A percentile compares a stretch with the other conserved stretches of the same genome.
These are phyloP conservation scores for Trichogramma evanescens DNA, from an alignment of 2,888 invertebrate species.

Conservation along the genomic window DNA sequence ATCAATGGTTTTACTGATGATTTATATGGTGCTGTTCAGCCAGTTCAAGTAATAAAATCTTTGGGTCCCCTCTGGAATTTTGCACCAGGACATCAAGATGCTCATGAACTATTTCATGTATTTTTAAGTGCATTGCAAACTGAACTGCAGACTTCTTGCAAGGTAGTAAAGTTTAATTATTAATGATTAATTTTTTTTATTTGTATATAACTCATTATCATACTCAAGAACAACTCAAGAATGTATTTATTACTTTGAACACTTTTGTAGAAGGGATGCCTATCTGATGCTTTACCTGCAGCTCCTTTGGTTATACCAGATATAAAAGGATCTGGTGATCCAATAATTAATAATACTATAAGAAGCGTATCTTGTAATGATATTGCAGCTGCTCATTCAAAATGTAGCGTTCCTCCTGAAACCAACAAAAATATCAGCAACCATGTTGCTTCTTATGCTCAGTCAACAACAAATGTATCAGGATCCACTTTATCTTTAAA, in stretches of 20 bases:
- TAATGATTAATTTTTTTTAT: background rate
- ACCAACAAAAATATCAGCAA: constrained; percentile 32
- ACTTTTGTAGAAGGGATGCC: constrained; percentile 57
- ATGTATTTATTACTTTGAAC: background rate
- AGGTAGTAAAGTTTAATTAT: constrained; percentile 44
- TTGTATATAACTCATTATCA: constrained; percentile 7
- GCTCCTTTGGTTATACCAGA: constrained; percentile 27
- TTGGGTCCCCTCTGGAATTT: constrained; percentile 77
- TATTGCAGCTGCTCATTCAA: constrained; percentile 32
- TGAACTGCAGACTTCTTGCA: constrained; percentile 61
- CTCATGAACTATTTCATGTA: constrained; percentile 87
- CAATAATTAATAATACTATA: constrained; percentile 24
- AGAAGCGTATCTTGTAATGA: constrained; percentile 43
- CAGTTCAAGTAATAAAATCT: constrained; percentile 51
- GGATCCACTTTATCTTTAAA: constrained; percentile 26
- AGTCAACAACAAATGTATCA: constrained; percentile 33
- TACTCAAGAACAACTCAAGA: background rate
- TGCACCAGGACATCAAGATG: constrained; percentile 85
- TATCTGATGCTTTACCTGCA: constrained; percentile 62
- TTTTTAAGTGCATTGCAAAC: constrained; percentile 84
- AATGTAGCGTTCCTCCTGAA: constrained; percentile 23
- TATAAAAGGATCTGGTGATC: constrained; percentile 34
- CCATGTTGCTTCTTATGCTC: constrained; percentile 28
- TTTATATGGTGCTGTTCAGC: constrained; percentile 38
- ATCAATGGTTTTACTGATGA: constrained; percentile 41